Conservation (phyloP, 1,140 invertebrate species). For the Drosophila athabasca region DNA sequence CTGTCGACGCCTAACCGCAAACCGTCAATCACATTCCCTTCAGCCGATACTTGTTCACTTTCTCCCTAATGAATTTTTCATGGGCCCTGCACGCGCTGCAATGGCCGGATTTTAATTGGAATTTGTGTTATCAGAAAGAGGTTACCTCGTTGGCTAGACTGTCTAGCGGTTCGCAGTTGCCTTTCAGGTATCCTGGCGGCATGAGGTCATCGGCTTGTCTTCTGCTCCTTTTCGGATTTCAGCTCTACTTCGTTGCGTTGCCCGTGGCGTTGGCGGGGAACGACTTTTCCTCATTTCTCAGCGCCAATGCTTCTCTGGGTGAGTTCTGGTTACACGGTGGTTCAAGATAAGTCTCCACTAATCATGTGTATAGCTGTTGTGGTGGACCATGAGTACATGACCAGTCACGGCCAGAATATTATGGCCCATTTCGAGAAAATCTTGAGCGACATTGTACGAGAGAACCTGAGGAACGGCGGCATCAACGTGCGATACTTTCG, state of each 20-base stretch:
- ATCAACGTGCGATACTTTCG: conserved; percentile 87
- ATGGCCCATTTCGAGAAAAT: conserved; percentile 86
- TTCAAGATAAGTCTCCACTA: neutral
- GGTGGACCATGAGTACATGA: conserved; percentile 86
- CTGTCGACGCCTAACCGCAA: conserved; percentile 71
- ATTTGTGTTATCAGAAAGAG: conserved; percentile 46
- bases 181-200: conserved; percentile 24
- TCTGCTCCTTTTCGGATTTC: conserved; percentile 31
- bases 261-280: conserved; percentile 76
- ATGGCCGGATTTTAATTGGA: conserved; percentile 55
- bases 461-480: conserved; percentile 87
- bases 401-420: conserved; percentile 85
- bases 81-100: conserved; percentile 33
- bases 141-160: conserved; percentile 18
- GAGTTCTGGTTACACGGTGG: conserved; percentile 43
- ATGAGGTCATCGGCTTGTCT: conserved; percentile 49
- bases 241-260: conserved; percentile 10
- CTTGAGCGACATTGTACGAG: conserved; percentile 85
- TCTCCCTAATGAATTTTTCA: conserved; percentile 62
- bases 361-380: conserved; percentile 85
- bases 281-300: conserved; percentile 88
- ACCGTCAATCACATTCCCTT: conserved; percentile 71
- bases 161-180: conserved; percentile 54
- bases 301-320: conserved; percentile 89
- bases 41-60: conserved; percentile 24